phyloP scores from a whole-genome alignment of 2,888 invertebrate species.

The Drosophila suboccidentalis region DNA sequence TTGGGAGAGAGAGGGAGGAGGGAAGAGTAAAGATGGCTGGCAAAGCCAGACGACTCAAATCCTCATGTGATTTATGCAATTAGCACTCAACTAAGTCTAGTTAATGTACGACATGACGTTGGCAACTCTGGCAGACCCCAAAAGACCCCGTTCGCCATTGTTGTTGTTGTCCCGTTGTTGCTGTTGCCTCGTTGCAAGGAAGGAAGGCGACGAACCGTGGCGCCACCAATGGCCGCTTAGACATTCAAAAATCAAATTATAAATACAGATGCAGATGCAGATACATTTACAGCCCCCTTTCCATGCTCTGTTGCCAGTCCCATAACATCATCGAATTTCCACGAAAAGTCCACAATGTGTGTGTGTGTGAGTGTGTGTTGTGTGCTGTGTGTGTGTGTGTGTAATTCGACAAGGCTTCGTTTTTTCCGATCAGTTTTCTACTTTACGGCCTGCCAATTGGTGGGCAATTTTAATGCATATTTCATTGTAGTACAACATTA shows the following conservation, averaged over 20 bases:
- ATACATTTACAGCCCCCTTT: not conserved
- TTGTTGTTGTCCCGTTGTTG: not conserved
- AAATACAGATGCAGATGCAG: slow-evolving; percentile 27
- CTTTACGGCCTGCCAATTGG: slow-evolving; percentile 67
- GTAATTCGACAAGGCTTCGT: slow-evolving; percentile 63
- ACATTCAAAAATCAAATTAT: slow-evolving; percentile 59
- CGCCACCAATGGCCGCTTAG: slow-evolving; percentile 59
- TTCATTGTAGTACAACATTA: slow-evolving; percentile 64
- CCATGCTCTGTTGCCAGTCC: slow-evolving; percentile 16
- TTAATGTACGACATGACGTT: slow-evolving; percentile 72
- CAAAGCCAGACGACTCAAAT: slow-evolving; percentile 68
- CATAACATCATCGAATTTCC: slow-evolving; percentile 47
- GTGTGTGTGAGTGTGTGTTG: slow-evolving; percentile 23
- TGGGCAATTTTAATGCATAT: slow-evolving; percentile 76
- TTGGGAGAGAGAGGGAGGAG: not conserved
- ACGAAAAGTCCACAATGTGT: slow-evolving; percentile 29
- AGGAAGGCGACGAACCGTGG: slow-evolving; percentile 49
- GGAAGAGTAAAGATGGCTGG: not conserved
- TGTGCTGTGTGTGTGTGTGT: slow-evolving; percentile 33
- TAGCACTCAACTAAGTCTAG: slow-evolving; percentile 77
- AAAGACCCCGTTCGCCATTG: slow-evolving; percentile 10
- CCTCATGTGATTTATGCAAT: slow-evolving; percentile 80
- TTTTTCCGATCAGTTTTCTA: slow-evolving; percentile 50
- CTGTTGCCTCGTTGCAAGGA: slow-evolving; percentile 12
- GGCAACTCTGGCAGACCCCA: slow-evolving; percentile 39